These are phyloP conservation scores for Itoplectis maculator DNA, from an alignment of 2,888 invertebrate genomes.

Conservation along the genomic window DNA sequence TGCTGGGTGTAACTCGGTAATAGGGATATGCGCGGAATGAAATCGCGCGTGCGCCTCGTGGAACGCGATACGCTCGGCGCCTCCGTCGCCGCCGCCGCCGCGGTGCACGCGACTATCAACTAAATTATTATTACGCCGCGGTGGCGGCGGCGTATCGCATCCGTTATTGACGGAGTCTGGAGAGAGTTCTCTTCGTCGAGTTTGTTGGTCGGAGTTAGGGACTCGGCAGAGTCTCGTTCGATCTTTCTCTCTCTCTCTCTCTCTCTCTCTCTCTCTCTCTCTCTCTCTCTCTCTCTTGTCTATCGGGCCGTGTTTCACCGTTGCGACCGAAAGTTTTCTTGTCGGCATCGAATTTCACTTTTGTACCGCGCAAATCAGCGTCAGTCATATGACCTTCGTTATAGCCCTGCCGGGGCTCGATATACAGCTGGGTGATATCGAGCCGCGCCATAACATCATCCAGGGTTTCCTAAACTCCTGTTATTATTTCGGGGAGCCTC, in stretches of 20 bases:
- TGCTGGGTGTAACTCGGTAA: slow-evolving; percentile 21
- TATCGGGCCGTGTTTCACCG: background rate
- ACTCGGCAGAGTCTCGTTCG: slow-evolving; percentile 37
- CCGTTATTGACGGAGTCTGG: slow-evolving; percentile 46
- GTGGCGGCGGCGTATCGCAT: slow-evolving; percentile 19
- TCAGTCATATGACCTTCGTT: slow-evolving; percentile 66
- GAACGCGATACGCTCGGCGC: background rate
- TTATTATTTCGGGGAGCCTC: slow-evolving; percentile 48
- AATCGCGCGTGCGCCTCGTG: slow-evolving; percentile 6
- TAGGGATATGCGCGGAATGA: background rate
- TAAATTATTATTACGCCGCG: slow-evolving; percentile 14
- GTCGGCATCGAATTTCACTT: slow-evolving; percentile 75
- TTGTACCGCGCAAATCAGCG: slow-evolving; percentile 48
- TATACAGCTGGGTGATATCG: background rate
- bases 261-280: no score
- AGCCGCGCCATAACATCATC: slow-evolving; percentile 35
- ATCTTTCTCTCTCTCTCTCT: no score
- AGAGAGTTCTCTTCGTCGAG: slow-evolving; percentile 29
- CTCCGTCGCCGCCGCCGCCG: no score
- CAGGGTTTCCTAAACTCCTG: slow-evolving; percentile 1
- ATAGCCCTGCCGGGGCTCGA: slow-evolving; percentile 37
- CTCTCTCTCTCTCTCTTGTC: background rate
- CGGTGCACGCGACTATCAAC: slow-evolving; percentile 13
- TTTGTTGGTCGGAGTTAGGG: slow-evolving; percentile 23
- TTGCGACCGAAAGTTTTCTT: slow-evolving; percentile 73